phyloP scores from a whole-genome alignment of 2,113 vertebrate species.

The Argyrosomus japonicus region DNA sequence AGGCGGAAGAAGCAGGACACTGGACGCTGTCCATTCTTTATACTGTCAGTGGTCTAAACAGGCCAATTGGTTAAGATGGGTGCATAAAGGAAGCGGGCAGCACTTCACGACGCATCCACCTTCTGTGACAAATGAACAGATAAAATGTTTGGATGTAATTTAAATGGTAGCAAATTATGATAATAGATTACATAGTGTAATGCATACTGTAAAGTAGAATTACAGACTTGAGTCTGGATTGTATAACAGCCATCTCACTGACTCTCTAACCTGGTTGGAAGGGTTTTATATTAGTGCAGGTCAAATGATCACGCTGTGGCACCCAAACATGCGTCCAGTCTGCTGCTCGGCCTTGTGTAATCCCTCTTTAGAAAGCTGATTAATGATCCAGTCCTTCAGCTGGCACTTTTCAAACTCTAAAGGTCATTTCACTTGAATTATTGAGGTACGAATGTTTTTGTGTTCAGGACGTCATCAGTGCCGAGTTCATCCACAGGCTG shows the following conservation, averaged over 20 bases:
- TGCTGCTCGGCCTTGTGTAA: not conserved
- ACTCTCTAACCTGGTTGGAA: not conserved
- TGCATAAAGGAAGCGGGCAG: no score
- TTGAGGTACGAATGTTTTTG: not conserved
- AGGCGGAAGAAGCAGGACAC: no score
- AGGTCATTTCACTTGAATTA: not conserved
- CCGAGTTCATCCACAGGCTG: constrained; percentile 95
- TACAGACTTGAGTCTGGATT: constrained; percentile 18
- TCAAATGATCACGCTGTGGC: constrained; percentile 15
- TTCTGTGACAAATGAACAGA: no score
- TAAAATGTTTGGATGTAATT: no score
- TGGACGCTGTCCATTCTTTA: no score
- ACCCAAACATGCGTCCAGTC: constrained; percentile 41
- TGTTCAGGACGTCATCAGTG: constrained; percentile 91
- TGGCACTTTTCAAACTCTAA: not conserved
- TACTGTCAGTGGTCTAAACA: no score
- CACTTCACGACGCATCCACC: no score
- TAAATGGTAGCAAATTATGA: no score
- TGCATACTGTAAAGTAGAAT: no score
- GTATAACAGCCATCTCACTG: constrained; percentile 22
- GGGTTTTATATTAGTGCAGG: constrained; percentile 40
- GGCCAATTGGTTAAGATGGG: no score
- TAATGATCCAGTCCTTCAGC: constrained; percentile 5
- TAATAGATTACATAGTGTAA: no score
- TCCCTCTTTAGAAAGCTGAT: constrained; percentile 12